A percentile compares a stretch with the other conserved stretches of the same genome.
Evolutionary conservation across 2,797 vertebrate species (phyloP).

Genomic region (Uromys caudimaculatus): DNA sequence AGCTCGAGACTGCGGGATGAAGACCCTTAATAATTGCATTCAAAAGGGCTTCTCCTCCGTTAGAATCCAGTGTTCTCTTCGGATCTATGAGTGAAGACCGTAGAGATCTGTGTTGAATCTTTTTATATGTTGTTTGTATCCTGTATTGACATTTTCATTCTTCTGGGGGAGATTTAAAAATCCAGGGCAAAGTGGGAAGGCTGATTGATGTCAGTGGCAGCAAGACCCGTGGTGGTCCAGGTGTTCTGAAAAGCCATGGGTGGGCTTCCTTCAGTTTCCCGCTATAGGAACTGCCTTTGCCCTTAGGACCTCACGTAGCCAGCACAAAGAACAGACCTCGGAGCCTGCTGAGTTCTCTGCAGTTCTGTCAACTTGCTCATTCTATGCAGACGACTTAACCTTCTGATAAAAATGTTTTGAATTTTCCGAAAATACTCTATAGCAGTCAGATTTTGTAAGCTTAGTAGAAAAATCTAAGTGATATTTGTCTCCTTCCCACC

Average conservation of each 20-base stretch:
- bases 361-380: not conserved
- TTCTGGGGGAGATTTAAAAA: not conserved
- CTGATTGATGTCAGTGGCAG: not conserved
- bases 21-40: not conserved
- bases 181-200: conserved; percentile 3
- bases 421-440: conserved; percentile 28
- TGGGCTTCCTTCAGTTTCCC: not conserved
- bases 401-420: conserved; percentile 22
- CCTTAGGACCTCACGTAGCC: not conserved
- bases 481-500: not conserved
- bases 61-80: not conserved
- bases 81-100: not conserved
- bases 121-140: conserved; percentile 13
- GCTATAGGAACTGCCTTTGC: not conserved
- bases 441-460: not conserved
- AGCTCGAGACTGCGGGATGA: not conserved
- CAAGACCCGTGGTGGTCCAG: not conserved
- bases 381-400: not conserved
- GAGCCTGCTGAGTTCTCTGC: not conserved
- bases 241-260: not conserved
- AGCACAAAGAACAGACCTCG: not conserved
- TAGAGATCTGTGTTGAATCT: not conserved
- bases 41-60: not conserved
- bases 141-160: not conserved
- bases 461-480: not conserved